phyloP scores from a whole-genome alignment of 2,888 invertebrate species.

The Clivina fossor region DNA sequence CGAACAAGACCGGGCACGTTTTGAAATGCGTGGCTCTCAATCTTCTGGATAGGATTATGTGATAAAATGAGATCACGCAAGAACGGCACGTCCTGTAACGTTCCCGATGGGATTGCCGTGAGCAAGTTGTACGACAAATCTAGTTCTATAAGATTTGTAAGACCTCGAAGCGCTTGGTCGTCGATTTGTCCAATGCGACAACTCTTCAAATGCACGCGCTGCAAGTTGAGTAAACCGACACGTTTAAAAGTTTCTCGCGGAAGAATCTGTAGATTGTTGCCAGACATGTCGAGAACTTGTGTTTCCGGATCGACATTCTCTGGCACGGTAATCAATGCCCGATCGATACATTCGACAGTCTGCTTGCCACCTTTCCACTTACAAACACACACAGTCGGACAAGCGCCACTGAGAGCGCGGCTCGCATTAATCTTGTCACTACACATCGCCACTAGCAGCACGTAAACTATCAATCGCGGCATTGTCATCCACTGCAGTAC shows the following conservation, averaged over 20 bases:
- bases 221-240: conserved; percentile 81
- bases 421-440: neutral
- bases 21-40: conserved; percentile 74
- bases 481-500: neutral
- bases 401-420: conserved; percentile 53
- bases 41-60: conserved; percentile 79
- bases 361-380: conserved; percentile 95
- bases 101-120: conserved; percentile 75
- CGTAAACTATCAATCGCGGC: neutral
- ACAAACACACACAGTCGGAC: conserved; percentile 80
- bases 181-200: conserved; percentile 87
- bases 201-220: conserved; percentile 79
- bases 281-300: conserved; percentile 87
- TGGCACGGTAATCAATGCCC: conserved; percentile 80
- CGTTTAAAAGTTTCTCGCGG: conserved; percentile 80
- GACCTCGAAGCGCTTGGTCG: conserved; percentile 78
- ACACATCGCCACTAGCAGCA: conserved; percentile 10
- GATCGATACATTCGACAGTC: conserved; percentile 86
- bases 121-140: conserved; percentile 85
- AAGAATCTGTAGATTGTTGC: conserved; percentile 82
- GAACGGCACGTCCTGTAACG: conserved; percentile 78
- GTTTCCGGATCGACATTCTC: conserved; percentile 84
- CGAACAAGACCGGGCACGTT: conserved; percentile 76
- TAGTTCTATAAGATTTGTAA: conserved; percentile 87
- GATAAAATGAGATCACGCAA: conserved; percentile 79